Evolutionary conservation across 2,797 vertebrate genomes (phyloP).

Genomic region (Podarcis siculus): DNA sequence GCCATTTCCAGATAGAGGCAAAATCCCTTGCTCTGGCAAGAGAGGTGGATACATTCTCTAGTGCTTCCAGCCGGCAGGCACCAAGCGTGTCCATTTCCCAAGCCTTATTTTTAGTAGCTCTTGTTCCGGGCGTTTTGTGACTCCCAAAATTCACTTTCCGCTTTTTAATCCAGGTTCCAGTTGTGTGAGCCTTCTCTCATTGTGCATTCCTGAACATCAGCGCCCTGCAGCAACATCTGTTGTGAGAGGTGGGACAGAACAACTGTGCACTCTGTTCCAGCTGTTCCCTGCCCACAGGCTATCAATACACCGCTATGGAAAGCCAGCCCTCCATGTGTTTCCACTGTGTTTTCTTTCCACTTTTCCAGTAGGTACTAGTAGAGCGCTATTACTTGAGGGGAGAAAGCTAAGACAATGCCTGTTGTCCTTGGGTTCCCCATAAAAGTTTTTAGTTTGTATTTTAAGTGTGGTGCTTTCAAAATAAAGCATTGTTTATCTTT

Average conservation of each 20-base stretch:
- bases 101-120: conserved; percentile 3
- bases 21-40: neutral
- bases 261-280: conserved; percentile 27
- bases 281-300: conserved; percentile 35
- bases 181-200: conserved; percentile 15
- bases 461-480: neutral
- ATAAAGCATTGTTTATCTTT: neutral
- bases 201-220: conserved; percentile 10
- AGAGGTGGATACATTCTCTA: neutral
- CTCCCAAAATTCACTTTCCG: conserved; percentile 9
- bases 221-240: conserved; percentile 39
- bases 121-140: neutral
- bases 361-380: neutral
- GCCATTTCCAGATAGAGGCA: neutral
- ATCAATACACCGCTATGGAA: neutral
- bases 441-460: no score
- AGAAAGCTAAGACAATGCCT: neutral
- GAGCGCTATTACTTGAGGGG: neutral
- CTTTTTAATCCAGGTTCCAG: conserved; percentile 12
- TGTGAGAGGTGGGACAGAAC: conserved; percentile 29
- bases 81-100: neutral
- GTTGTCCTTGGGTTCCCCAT: no score
- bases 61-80: neutral
- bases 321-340: neutral
- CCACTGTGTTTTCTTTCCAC: neutral